Evolutionary conservation across 92 coral and sea anemone genomes (phyloP).

Genomic region (Pocillopora meandrina): DNA sequence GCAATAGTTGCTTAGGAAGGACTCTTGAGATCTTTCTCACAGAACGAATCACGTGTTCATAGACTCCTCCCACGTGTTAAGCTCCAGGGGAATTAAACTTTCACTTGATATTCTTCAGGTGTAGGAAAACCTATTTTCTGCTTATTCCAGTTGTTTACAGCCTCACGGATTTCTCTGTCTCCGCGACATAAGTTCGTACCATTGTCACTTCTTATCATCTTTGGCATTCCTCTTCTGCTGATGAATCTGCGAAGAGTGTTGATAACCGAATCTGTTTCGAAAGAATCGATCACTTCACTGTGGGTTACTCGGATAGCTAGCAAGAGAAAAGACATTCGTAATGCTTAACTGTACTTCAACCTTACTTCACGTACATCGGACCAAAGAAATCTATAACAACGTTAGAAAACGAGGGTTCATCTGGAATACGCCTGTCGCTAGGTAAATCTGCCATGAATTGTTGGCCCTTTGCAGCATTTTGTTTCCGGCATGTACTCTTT

Average conservation of each 20-base stretch:
- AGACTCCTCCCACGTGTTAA: conserved; percentile 47
- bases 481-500: conserved; percentile 47
- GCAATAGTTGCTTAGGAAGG: conserved; percentile 21
- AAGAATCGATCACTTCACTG: conserved; percentile 42
- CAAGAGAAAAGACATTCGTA: conserved; percentile 49
- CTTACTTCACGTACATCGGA: conserved; percentile 40
- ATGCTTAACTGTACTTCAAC: conserved; percentile 39
- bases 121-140: conserved; percentile 13
- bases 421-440: conserved; percentile 30
- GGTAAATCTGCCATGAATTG: conserved; percentile 50
- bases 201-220: conserved; percentile 43
- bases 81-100: conserved; percentile 41
- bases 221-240: conserved; percentile 39
- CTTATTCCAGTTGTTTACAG: conserved; percentile 22
- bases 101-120: conserved; percentile 37
- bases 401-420: conserved; percentile 40
- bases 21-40: conserved; percentile 39
- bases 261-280: conserved; percentile 38
- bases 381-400: conserved; percentile 51
- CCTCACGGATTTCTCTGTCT: conserved; percentile 36
- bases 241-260: conserved; percentile 41
- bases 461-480: conserved; percentile 28
- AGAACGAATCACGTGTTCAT: conserved; percentile 33
- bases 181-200: neutral
- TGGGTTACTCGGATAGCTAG: conserved; percentile 36